These are phyloP conservation scores for Acromyrmex heyeri DNA, from an alignment of 1,140 invertebrate genomes.

Conservation along the genomic window DNA sequence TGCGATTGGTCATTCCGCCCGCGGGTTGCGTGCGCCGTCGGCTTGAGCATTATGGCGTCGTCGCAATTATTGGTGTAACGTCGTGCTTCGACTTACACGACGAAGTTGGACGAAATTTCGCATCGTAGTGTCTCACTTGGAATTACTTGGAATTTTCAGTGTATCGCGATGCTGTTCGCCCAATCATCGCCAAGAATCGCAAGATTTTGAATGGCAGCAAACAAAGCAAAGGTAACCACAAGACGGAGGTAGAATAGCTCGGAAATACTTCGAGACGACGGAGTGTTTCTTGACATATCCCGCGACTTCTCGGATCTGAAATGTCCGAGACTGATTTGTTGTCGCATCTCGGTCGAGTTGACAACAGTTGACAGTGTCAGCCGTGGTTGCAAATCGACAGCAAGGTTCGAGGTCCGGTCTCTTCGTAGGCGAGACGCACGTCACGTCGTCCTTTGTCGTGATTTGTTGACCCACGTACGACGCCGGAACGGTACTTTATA, in stretches of 20 bases:
- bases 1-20: background rate
- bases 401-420: background rate
- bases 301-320: background rate
- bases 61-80: background rate
- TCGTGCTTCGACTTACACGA: background rate
- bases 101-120: too few species aligned
- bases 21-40: background rate
- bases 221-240: constrained; percentile 2
- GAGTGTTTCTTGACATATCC: background rate
- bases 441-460: background rate
- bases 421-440: background rate
- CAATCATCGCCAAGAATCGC: background rate
- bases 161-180: constrained; percentile 11
- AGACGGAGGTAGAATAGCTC: background rate
- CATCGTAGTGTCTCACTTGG: background rate
- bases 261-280: background rate
- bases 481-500: background rate
- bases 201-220: background rate
- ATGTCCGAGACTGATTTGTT: background rate
- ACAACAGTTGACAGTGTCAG: background rate
- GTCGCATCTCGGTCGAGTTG: background rate
- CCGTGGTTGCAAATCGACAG: background rate
- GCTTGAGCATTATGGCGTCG: constrained; percentile 26
- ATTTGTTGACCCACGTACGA: background rate
- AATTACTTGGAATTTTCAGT: background rate